phyloP scores from a whole-genome alignment of 2,113 vertebrate species.

The Siniperca chuatsi region DNA sequence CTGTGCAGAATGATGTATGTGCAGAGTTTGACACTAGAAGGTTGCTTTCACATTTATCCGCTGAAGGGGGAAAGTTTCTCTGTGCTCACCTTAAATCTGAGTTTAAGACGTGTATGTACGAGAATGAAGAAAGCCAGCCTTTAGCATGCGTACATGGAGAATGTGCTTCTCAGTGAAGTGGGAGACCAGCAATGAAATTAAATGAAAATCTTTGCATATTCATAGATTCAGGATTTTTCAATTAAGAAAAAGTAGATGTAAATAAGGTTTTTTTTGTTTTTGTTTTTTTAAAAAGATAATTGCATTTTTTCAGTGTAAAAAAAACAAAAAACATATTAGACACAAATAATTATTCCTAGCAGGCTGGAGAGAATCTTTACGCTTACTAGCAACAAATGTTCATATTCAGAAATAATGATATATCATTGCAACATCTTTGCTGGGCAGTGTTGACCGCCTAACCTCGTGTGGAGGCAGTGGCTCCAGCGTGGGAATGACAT shows the following conservation, averaged over 20 bases:
- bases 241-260: not conserved
- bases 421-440: not conserved
- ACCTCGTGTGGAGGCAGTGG: slow-evolving; percentile 94
- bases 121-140: not conserved
- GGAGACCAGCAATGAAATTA: not conserved
- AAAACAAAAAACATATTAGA: too few species aligned
- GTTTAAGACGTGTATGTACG: not conserved
- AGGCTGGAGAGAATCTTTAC: not conserved
- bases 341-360: not conserved
- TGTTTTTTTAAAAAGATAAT: too few species aligned
- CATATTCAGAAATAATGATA: not conserved
- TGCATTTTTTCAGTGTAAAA: not conserved
- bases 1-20: not conserved
- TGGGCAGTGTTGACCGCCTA: not conserved
- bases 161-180: not conserved
- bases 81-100: not conserved
- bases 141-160: too few species aligned
- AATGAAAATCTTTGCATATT: slow-evolving; percentile 6
- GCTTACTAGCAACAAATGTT: not conserved
- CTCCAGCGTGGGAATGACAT: slow-evolving; percentile 97
- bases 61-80: not conserved
- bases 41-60: not conserved
- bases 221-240: not conserved
- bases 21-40: not conserved
- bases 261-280: too few species aligned